Percentiles rank a stretch among this genome's conserved stretches.
Evolutionary conservation across 2,113 vertebrate species (phyloP).

Genomic region (Neodon shergylaensis): DNA sequence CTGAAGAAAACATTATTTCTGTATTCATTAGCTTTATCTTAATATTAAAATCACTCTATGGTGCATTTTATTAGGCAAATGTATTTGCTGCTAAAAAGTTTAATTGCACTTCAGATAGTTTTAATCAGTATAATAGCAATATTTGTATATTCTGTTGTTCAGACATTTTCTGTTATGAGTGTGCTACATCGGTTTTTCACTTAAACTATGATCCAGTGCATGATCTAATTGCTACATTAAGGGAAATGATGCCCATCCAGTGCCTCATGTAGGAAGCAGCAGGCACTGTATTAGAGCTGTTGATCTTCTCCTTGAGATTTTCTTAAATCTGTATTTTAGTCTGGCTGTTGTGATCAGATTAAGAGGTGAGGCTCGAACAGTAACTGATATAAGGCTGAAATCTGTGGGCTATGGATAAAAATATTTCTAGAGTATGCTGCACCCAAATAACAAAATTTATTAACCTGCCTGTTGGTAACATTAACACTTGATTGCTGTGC

Average conservation of each 20-base stretch:
- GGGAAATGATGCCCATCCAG: constrained; percentile 53
- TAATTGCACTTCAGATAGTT: constrained; percentile 10
- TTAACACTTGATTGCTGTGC: not conserved
- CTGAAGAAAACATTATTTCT: constrained; percentile 36
- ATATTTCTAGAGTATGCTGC: not conserved
- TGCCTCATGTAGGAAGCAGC: not conserved
- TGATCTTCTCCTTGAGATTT: not conserved
- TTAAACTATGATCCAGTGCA: not conserved
- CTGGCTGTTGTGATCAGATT: not conserved
- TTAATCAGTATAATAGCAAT: constrained; percentile 57
- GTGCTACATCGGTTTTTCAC: constrained; percentile 13
- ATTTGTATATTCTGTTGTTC: constrained; percentile 56
- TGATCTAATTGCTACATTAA: constrained; percentile 50
- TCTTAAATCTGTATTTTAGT: constrained; percentile 10
- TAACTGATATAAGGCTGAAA: not conserved
- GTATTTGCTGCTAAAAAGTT: constrained; percentile 46
- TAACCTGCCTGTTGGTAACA: not conserved
- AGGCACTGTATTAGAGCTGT: not conserved
- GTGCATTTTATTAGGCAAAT: constrained; percentile 59
- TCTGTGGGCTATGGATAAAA: constrained; percentile 16
- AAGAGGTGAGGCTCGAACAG: not conserved
- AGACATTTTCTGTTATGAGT: constrained; percentile 35
- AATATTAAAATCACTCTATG: constrained; percentile 62
- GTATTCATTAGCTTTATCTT: constrained; percentile 58
- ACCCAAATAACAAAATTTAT: not conserved